Percentiles rank a stretch among this genome's conserved stretches.
Conservation (phyloP, 2,888 invertebrate species). For the Geotrupes spiniger region DNA sequence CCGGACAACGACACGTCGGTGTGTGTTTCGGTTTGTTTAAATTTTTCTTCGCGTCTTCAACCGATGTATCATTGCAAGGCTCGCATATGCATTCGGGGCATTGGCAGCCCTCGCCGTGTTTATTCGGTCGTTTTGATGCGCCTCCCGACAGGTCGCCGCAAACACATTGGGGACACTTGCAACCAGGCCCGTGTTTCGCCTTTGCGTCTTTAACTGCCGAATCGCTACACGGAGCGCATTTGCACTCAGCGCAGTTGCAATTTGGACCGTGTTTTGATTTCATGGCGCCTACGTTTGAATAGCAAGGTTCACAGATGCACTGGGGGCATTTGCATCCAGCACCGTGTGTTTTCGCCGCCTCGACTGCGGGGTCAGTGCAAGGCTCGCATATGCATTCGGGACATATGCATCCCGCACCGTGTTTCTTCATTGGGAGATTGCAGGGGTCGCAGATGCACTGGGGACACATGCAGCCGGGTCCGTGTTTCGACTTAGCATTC, state of each 20-base stretch:
- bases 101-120: background rate
- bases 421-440: background rate
- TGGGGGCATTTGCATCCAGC: background rate
- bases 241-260: conserved; percentile 10
- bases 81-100: conserved; percentile 5
- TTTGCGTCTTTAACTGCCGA: background rate
- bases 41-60: background rate
- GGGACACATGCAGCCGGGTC: background rate
- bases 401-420: background rate
- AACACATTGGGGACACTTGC: conserved; percentile 1
- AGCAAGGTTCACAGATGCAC: background rate
- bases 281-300: too few relatives aligned
- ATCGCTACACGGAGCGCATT: background rate
- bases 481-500: too few relatives aligned
- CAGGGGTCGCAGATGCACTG: conserved; percentile 1
- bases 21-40: too few relatives aligned
- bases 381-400: conserved; percentile 1
- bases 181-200: background rate
- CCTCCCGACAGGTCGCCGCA: background rate
- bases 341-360: background rate
- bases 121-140: too few relatives aligned
- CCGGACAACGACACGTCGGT: background rate
- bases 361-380: background rate
- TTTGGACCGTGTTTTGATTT: conserved; percentile 10
- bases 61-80: background rate